phyloP scores from a whole-genome alignment of 2,797 vertebrate genomes.

The Phoebastria nigripes region DNA sequence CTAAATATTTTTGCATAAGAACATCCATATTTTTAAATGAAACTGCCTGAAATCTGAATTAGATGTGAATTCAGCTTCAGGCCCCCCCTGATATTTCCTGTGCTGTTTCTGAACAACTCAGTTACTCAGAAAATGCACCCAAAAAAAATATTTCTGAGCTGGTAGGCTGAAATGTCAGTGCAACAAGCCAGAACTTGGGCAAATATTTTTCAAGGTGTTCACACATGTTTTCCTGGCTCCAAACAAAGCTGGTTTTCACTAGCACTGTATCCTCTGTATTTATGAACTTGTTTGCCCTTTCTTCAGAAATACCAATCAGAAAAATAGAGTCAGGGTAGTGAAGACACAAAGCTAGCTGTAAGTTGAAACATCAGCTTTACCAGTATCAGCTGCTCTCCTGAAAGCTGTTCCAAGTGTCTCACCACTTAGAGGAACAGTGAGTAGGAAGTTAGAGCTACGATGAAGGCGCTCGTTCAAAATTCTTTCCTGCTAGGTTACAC shows the following conservation, averaged over 20 bases:
- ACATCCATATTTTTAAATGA: not conserved
- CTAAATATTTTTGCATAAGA: not conserved
- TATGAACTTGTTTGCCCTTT: not conserved
- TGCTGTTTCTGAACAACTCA: not conserved
- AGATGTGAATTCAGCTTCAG: not conserved
- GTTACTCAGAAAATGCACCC: not conserved
- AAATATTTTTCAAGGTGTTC: not conserved
- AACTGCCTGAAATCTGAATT: not conserved
- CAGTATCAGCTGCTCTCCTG: not conserved
- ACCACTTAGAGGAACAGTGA: not conserved
- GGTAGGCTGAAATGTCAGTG: not conserved
- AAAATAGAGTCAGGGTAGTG: not conserved
- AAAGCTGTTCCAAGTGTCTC: not conserved
- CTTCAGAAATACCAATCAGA: not conserved
- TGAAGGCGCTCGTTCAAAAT: not conserved
- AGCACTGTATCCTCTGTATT: not conserved
- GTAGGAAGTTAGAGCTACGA: not conserved
- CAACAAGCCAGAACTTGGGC: not conserved
- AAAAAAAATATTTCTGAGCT: not conserved
- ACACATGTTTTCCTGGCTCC: not conserved
- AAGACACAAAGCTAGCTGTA: not conserved
- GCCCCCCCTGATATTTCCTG: not conserved
- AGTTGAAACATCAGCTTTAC: not conserved
- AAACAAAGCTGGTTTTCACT: not conserved
- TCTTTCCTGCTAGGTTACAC: not conserved